Evolutionary conservation across 2,797 vertebrate species (phyloP).

Genomic region (Monodelphis domestica): DNA sequence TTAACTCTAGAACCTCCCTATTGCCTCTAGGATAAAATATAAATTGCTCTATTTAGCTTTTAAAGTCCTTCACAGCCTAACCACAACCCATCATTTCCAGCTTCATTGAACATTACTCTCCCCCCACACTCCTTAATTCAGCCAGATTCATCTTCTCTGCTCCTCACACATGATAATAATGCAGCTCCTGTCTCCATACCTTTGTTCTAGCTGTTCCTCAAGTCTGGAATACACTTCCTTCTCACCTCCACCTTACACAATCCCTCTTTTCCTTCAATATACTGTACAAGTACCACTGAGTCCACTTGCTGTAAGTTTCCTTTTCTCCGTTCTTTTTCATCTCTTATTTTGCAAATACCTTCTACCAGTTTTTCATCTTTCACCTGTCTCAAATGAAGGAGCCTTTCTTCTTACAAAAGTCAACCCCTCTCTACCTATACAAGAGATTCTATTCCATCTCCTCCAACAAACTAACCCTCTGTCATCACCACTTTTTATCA

Average conservation of each 20-base stretch:
- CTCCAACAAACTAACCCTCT: neutral
- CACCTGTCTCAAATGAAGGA: neutral
- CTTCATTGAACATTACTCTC: neutral
- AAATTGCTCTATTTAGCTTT: neutral
- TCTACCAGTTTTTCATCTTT: neutral
- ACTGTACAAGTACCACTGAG: neutral
- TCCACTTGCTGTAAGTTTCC: neutral
- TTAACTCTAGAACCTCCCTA: neutral
- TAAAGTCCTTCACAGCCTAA: neutral
- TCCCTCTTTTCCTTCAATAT: too few species aligned
- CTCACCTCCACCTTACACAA: neutral
- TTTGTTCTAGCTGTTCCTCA: neutral
- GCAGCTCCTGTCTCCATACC: neutral
- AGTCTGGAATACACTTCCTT: neutral
- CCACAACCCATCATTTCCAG: neutral
- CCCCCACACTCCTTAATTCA: neutral
- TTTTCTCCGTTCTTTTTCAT: neutral
- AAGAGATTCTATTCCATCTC: neutral
- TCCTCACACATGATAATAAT: neutral
- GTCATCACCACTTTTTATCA: neutral
- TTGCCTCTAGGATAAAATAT: neutral
- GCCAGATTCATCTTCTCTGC: neutral
- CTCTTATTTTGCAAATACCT: neutral
- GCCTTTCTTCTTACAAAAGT: neutral
- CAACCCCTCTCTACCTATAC: neutral